Evolutionary conservation across 2,797 vertebrate species (phyloP).

Genomic region (Paratrypauchen microcephalus): DNA sequence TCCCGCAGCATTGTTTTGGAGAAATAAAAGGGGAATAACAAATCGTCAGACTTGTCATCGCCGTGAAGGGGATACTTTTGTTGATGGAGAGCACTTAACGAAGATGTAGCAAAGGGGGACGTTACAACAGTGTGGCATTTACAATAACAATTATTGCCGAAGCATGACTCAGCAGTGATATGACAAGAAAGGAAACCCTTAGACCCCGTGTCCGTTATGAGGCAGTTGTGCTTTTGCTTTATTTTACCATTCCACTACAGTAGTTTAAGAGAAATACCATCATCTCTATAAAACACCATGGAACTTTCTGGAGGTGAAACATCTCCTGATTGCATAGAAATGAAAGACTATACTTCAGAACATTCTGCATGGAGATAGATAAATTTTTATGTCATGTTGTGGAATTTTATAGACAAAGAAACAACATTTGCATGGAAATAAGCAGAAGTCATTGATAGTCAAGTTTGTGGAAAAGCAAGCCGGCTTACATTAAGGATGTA

Average conservation of each 20-base stretch:
- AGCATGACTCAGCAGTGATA: constrained; percentile 34
- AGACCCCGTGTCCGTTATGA: constrained; percentile 16
- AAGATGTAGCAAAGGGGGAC: constrained; percentile 52
- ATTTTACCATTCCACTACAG: neutral
- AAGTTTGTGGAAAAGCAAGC: no score
- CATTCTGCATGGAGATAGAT: no score
- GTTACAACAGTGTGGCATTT: constrained; percentile 43
- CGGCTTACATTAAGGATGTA: no score
- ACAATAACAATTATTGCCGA: constrained; percentile 29
- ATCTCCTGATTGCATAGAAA: no score
- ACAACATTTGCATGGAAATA: no score
- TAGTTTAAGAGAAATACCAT: neutral
- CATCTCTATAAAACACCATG: neutral
- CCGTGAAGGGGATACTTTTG: constrained; percentile 65
- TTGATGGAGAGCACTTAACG: constrained; percentile 66
- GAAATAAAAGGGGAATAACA: constrained; percentile 71
- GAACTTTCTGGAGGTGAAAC: no score
- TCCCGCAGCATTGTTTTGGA: constrained; percentile 69
- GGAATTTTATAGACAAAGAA: no score
- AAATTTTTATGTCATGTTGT: no score
- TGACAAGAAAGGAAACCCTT: constrained; percentile 13
- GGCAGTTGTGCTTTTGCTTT: constrained; percentile 1
- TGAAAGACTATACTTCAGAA: no score
- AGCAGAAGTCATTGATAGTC: no score
- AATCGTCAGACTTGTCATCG: constrained; percentile 72